Evolutionary conservation across 2,888 invertebrate species (phyloP).

Genomic region (Ectemnius lituratus): DNA sequence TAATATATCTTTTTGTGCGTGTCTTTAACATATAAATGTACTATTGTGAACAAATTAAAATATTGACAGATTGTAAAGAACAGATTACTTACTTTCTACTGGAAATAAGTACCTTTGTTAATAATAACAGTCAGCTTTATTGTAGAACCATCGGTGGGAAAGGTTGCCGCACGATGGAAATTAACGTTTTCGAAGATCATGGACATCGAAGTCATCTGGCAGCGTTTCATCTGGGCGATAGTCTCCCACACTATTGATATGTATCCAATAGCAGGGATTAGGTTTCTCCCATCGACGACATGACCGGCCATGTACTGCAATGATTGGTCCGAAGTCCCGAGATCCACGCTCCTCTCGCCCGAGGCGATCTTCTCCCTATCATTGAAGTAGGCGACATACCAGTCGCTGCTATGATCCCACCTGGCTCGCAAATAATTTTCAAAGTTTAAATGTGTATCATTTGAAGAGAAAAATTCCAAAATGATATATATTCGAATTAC

Average conservation of each 20-base stretch:
- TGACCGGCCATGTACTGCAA: constrained; percentile 88
- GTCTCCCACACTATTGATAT: constrained; percentile 88
- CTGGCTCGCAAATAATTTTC: constrained; percentile 67
- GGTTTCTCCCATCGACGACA: constrained; percentile 89
- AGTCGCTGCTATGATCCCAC: constrained; percentile 92
- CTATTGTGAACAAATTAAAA: too few relatives aligned
- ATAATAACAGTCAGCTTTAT: constrained; percentile 69
- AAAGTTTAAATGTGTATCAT: too few relatives aligned
- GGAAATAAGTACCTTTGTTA: constrained; percentile 63
- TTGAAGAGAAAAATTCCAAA: too few relatives aligned
- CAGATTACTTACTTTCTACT: too few relatives aligned
- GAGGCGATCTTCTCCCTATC: constrained; percentile 84
- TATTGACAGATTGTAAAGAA: too few relatives aligned
- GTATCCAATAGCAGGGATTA: constrained; percentile 93
- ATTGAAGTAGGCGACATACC: constrained; percentile 86
- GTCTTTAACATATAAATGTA: too few relatives aligned
- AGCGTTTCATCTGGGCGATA: constrained; percentile 81
- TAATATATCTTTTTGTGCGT: too few relatives aligned
- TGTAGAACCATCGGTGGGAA: constrained; percentile 78
- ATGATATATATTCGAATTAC: constrained; percentile 12
- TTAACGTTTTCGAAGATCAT: constrained; percentile 84
- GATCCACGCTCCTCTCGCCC: constrained; percentile 81
- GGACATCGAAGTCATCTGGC: constrained; percentile 76
- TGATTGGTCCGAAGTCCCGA: constrained; percentile 83
- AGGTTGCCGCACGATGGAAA: constrained; percentile 79